Evolutionary conservation across 2,888 invertebrate species (phyloP), one percentile per base, ranked within the genome.

Genomic region (Chelonus formosanus): DNA sequence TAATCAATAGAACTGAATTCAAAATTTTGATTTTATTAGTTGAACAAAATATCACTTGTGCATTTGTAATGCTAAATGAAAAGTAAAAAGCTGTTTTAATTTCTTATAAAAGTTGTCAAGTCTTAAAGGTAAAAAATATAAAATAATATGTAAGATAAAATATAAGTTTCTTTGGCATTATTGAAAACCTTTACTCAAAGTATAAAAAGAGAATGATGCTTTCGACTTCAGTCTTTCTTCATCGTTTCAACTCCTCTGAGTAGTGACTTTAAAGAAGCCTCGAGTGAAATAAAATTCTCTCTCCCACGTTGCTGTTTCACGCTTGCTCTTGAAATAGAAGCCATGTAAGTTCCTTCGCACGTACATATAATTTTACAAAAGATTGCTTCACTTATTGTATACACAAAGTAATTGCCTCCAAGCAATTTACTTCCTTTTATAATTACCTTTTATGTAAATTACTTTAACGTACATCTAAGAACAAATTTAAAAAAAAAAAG

Each of bases 221-320:
- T 44, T 35, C 61, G 62, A 67, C 20, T 67, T 62, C 62, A 52
- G 62, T 62, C 62, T 67, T 67, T 62, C 62, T 67, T 67, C 67
- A 67, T 62, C 58, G 32, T 52, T 54, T 45, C 57, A 62, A 67
- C 62, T 67, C 63, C 45, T 55, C 59, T 48, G 50, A 61, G 60
- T 50, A 55, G 61, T 66, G 62, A 67, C 67, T 67, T 57, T 67
- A 40, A 58, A 63, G 57, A 44, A 56, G 57, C 62, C 58, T 31
- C 40, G 31, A 54, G 55, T 55, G 50, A 53, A 57, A 56, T 67
- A 67, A 43, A 67, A 67, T 57, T 62, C 53, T 67, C 65, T 65
- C 67, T 67, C 67, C 67, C 67, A 67, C 67, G 67, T 66, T 55
- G 66, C 32, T 32, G 32, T 34, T 36, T 59, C 36, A n/a, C 44